Evolutionary conservation across 2,797 vertebrate species (phyloP), one percentile per base, ranked within the genome.

Genomic region (Microctenopoma lineatum): DNA sequence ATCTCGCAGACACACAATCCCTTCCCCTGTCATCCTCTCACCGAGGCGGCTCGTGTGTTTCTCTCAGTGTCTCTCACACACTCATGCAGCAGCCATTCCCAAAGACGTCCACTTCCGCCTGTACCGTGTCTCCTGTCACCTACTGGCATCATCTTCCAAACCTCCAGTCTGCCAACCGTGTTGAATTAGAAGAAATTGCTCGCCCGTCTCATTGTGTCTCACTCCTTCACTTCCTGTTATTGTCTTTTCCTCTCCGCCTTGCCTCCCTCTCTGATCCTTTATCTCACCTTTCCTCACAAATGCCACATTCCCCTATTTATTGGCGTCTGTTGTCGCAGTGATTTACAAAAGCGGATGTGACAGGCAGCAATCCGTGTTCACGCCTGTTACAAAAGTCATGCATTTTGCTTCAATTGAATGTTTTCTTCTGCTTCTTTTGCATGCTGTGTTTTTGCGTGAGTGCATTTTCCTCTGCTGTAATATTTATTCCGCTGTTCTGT

Each of bases 341-440:
- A 83, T 91, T 89, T 85, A 59, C 80, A 65, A 75, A 86, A 90
- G 82, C 85, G 77, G 75, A 89, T 80, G 64, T 80, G 89, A 88
- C 85, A 81, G 83, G 71, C 83, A 36, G 77, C 59, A 27, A 54
- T 66, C 50, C 59, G 76, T 75, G 68, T 85, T 85, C 80, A 67
- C 46, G 79, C 79, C 66, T 85, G 66, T 75, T 80, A 81, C 74
- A 73, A 84, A 85, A 87, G 82, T 75, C 79, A 79, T 85, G 80
- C 61, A 74, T 21, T 89, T 87, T 53, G 57, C 63, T 70, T 61
- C 59, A 84, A 63, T 61, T 25, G 38, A 81, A 39, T 63, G 15
- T 25, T 60, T 38, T 50, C 60, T 68, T 65, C 36, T 50, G 9
- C 59, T 65, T 58, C n/a, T 73, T 74, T 56, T 70, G 29, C 41